Conservation (phyloP, 1,140 invertebrate species). For the Zaprionus camerounensis region DNA sequence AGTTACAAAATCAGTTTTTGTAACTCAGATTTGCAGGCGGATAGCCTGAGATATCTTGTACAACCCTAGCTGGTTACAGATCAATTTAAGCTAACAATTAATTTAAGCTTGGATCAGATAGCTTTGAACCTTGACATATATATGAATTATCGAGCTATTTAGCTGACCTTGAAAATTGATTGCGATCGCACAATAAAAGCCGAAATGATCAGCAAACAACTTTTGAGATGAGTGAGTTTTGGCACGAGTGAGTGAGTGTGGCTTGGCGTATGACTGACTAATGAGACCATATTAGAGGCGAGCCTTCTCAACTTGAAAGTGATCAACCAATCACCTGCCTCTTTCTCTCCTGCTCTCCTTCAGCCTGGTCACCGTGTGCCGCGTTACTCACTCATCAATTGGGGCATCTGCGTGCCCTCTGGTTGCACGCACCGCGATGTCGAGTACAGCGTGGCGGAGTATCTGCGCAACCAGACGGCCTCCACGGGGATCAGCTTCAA, state of each 20-base stretch:
- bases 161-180: neutral
- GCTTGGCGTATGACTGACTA: neutral
- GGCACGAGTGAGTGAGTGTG: neutral
- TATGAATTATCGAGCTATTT: neutral
- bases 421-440: conserved; percentile 86
- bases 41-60: neutral
- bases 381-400: conserved; percentile 87
- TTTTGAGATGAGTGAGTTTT: neutral
- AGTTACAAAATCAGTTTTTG: neutral
- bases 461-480: conserved; percentile 83
- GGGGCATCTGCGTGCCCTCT: conserved; percentile 87
- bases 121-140: conserved; percentile 1
- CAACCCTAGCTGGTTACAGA: neutral
- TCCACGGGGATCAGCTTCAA: conserved; percentile 85
- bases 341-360: conserved; percentile 3
- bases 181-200: neutral
- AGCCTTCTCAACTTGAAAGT: too few relatives aligned
- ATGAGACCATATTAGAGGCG: too few relatives aligned
- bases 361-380: conserved; percentile 88
- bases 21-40: neutral
- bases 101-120: neutral
- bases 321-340: neutral
- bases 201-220: neutral
- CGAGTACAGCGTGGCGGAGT: conserved; percentile 85
- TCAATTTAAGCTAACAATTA: neutral